Percentiles rank a stretch among this genome's conserved stretches.
Evolutionary conservation across 2,113 vertebrate species (phyloP).

Genomic region (Gallinago media): DNA sequence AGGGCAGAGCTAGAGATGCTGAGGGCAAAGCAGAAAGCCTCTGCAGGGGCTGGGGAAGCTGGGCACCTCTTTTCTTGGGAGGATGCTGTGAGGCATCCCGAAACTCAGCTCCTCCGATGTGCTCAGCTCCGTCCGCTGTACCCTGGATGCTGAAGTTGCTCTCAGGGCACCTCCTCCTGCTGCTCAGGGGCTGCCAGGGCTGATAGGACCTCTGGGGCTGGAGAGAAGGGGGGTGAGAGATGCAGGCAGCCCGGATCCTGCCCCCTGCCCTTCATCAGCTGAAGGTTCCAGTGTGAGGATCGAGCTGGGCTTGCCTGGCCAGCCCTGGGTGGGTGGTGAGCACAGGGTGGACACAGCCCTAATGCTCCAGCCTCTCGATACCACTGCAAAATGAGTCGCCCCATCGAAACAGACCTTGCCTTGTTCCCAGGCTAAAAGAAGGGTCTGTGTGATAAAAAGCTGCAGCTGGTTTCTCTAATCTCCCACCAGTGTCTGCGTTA

Average conservation of each 20-base stretch:
- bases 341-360: neutral
- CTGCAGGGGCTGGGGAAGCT: neutral
- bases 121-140: neutral
- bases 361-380: accelerated
- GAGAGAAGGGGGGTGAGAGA: neutral
- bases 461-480: conserved; percentile 50
- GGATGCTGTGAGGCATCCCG: neutral
- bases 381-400: neutral
- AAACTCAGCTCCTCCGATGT: neutral
- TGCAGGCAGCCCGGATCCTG: neutral
- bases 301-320: accelerated
- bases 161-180: neutral
- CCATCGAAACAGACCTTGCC: conserved; percentile 6
- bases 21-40: neutral
- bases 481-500: conserved; percentile 11
- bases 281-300: neutral
- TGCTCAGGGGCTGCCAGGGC: neutral
- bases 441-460: neutral
- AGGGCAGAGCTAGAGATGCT: neutral
- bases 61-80: neutral
- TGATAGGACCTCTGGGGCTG: neutral
- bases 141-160: neutral
- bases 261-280: neutral
- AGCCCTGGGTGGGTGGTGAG: neutral
- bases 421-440: conserved; percentile 44